Percentiles rank a stretch among this genome's conserved stretches.
Evolutionary conservation across 2,113 vertebrate genomes (phyloP).

Genomic region (Callionymus lyra): DNA sequence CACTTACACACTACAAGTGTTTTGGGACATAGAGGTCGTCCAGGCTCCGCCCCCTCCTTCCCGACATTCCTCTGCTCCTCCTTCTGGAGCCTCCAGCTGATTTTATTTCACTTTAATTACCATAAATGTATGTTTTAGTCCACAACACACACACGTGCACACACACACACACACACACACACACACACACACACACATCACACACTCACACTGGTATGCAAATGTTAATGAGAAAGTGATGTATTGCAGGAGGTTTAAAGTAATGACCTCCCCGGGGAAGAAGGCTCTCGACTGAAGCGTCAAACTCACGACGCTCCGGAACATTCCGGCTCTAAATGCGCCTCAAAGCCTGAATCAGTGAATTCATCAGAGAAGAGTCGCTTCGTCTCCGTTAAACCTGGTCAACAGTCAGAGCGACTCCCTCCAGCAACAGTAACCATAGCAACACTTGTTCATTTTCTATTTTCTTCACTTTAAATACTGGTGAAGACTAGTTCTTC

Average conservation of each 20-base stretch:
- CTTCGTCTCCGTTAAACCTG: too few species aligned
- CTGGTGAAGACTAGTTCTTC: too few species aligned
- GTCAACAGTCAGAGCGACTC: too few species aligned
- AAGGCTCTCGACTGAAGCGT: slow-evolving; percentile 14
- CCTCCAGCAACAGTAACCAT: too few species aligned
- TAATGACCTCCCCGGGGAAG: slow-evolving; percentile 51
- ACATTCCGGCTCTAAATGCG: too few species aligned
- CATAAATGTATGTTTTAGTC: slow-evolving; percentile 38
- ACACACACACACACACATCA: slow-evolving; percentile 2
- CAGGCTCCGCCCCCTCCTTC: slow-evolving; percentile 25
- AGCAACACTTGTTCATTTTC: too few species aligned
- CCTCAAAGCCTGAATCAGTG: too few species aligned
- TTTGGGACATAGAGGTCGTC: too few species aligned
- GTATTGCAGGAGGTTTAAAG: slow-evolving; percentile 52
- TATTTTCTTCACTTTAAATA: too few species aligned
- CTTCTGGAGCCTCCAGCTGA: slow-evolving; percentile 27
- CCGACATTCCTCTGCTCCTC: too few species aligned
- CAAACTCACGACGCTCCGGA: slow-evolving; percentile 26
- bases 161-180: slow-evolving; percentile 1
- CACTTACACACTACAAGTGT: too few species aligned
- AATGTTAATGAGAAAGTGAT: slow-evolving; percentile 62
- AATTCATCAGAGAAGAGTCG: too few species aligned
- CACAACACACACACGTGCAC: background rate
- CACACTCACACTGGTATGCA: slow-evolving; percentile 41
- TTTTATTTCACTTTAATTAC: slow-evolving; percentile 58